A percentile compares a stretch with the other conserved stretches of the same genome.
Evolutionary conservation across 2,797 vertebrate species (phyloP).

Genomic region (Avahi laniger): DNA sequence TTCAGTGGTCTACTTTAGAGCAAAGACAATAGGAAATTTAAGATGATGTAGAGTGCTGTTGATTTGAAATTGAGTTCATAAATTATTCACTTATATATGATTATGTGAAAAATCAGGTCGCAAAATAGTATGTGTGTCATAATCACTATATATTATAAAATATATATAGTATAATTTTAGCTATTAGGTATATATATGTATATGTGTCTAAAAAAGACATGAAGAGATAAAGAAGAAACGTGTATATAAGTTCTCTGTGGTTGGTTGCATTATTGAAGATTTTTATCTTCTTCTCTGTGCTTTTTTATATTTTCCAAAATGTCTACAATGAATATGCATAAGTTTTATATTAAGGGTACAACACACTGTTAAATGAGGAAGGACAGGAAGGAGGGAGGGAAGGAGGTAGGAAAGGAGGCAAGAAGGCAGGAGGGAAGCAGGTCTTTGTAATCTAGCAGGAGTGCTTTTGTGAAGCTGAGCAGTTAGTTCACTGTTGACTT

Average conservation of each 20-base stretch:
- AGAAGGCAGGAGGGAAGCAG: neutral
- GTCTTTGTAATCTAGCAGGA: neutral
- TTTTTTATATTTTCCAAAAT: neutral
- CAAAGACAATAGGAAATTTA: neutral
- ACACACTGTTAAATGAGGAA: neutral
- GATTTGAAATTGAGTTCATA: neutral
- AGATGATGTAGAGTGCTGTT: neutral
- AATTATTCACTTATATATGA: neutral
- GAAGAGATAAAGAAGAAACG: neutral
- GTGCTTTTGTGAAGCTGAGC: neutral
- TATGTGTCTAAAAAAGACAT: neutral
- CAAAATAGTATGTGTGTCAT: neutral
- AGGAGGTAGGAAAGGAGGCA: neutral
- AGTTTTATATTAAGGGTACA: neutral
- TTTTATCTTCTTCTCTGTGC: neutral
- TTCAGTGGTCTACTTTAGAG: neutral
- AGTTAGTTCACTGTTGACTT: neutral
- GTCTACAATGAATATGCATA: neutral
- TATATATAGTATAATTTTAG: neutral
- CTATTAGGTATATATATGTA: neutral
- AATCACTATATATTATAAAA: neutral
- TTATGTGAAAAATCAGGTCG: neutral
- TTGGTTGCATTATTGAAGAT: neutral
- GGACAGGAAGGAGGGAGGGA: neutral
- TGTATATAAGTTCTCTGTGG: neutral